Base-by-base conservation (phyloP, 2,888 invertebrate species). In the Alloplasta piceator region DNA sequence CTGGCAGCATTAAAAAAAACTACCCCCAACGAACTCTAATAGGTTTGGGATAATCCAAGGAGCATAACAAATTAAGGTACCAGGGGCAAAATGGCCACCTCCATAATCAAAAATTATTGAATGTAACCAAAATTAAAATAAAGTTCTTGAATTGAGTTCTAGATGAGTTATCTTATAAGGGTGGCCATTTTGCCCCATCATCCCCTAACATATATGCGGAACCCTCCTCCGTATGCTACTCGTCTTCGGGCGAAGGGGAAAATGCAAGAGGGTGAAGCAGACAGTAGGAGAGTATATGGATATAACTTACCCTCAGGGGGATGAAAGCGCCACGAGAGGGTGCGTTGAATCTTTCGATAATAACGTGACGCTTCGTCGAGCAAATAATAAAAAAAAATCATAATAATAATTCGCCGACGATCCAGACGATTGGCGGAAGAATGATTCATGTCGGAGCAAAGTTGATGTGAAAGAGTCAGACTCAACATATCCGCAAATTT, bases 281-380 rank as follows among this genome's bases (percentile, higher is more conserved):
- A 73, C 26, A 39, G 55, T 41, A 43, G 7, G 39, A 52, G 16
- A 46, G 61, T 61, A 58, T 60, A 16, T 63, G 61, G 55, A 61
- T 75, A 60, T 14, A 41, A 38, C 10, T 72, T 55, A 43, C 52
- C 26, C 36, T 52, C 50, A 10, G 50, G 10, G 12, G 16, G 41
- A 63, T 60, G 36, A 58, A 68, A 73, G 55, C 61, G 55, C n/a
- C 38, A 41, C 10, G n/a, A 41, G 67, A 64, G 76, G 68, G 63
- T 58, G 68, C 73, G 58, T 63, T 38, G 16, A 80, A 67, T 76
- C 72, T 67, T 76, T 48, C 60, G 52, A 74, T 77, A 81, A 77
- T 78, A 78, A 64, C 64, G 64, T 39, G 52, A 74, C 64, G 77
- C 81, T 81, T 16, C 61, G 73, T 64, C 60, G 68, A 74, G 52